These are phyloP conservation scores for Sarcoramphus papa DNA, from an alignment of 2,797 vertebrate species.

Conservation along the genomic window DNA sequence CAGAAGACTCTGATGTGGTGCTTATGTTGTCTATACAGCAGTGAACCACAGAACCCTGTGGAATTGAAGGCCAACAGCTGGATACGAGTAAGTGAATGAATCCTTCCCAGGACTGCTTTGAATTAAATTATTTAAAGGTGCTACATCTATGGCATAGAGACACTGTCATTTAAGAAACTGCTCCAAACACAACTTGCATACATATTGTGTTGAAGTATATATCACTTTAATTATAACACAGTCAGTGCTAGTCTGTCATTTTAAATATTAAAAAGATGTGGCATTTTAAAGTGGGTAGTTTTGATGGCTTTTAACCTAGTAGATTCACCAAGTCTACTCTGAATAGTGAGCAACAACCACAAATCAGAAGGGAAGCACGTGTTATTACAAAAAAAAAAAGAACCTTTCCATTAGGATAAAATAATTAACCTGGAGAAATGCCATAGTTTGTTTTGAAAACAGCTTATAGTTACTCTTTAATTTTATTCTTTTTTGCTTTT, in stretches of 20 bases:
- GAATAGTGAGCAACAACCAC: background rate
- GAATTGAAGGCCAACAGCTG: constrained; percentile 88
- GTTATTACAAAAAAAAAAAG: background rate
- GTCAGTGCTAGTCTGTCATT: background rate
- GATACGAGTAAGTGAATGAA: constrained; percentile 80
- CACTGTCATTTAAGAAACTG: constrained; percentile 15
- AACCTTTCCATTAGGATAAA: background rate
- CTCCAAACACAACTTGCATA: background rate
- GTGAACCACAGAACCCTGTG: constrained; percentile 79
- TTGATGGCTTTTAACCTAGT: background rate
- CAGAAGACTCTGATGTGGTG: constrained; percentile 83
- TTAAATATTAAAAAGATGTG: constrained; percentile 1
- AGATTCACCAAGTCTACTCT: background rate
- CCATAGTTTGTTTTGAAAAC: constrained; percentile 7
- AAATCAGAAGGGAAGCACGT: background rate
- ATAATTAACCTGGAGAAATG: constrained; percentile 1
- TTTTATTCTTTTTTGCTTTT: constrained; percentile 10
- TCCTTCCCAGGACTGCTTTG: constrained; percentile 26
- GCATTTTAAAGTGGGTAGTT: background rate
- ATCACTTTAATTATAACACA: constrained; percentile 8
- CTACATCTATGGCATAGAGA: background rate
- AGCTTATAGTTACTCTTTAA: background rate
- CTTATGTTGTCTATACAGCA: constrained; percentile 85
- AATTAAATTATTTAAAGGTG: constrained; percentile 56
- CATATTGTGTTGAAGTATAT: background rate